Evolutionary conservation across 2,888 invertebrate species (phyloP).

Genomic region (Hypomecis atomaria): DNA sequence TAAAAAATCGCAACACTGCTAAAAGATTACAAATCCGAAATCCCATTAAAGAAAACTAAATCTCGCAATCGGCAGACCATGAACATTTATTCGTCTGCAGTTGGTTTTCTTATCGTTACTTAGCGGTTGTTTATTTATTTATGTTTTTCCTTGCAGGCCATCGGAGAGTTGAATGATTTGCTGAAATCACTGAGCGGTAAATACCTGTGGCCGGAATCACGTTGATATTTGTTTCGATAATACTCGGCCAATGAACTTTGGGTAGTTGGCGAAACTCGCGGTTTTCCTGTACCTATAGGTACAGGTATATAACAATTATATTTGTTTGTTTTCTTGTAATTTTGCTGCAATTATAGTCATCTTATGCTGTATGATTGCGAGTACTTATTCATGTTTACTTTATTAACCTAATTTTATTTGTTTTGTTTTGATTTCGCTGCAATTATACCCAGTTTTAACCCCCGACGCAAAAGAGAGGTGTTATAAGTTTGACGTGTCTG

Average conservation of each 20-base stretch:
- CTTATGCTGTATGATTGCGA: no score
- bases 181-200: slow-evolving; percentile 10
- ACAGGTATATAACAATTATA: no score
- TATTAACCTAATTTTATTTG: no score
- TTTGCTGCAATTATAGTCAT: no score
- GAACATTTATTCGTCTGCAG: slow-evolving; percentile 18
- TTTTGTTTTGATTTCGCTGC: no score
- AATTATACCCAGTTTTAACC: no score
- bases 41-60: slow-evolving; percentile 35
- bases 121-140: slow-evolving; percentile 35
- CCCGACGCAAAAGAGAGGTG: no score
- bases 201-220: background rate
- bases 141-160: slow-evolving; percentile 10
- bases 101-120: slow-evolving; percentile 32
- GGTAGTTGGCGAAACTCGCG: background rate
- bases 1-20: background rate
- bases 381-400: no score
- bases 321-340: no score
- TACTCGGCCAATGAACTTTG: slow-evolving; percentile 9
- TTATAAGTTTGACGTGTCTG: no score
- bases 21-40: background rate
- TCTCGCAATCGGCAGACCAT: slow-evolving; percentile 30
- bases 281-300: no score
- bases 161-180: slow-evolving; percentile 4
- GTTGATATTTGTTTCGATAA: background rate